These are phyloP conservation scores for Leuciscus waleckii DNA, from an alignment of 2,797 vertebrate species.

Conservation along the genomic window DNA sequence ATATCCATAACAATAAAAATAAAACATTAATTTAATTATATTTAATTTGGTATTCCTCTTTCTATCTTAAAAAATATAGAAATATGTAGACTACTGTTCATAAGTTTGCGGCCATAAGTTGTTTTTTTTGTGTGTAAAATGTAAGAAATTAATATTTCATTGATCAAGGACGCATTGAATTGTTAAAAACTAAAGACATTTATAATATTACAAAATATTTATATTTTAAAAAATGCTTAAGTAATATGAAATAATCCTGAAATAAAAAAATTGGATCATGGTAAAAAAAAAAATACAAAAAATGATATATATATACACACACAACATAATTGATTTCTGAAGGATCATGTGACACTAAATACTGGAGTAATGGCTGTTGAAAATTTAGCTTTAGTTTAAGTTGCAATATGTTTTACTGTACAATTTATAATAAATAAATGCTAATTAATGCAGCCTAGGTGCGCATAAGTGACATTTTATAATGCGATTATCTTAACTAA, in stretches of 20 bases:
- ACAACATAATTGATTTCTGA: background rate
- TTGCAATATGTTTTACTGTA: background rate
- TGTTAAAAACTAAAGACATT: too few species aligned
- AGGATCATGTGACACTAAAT: background rate
- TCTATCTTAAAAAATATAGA: background rate
- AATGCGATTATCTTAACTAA: too few species aligned
- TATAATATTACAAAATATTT: too few species aligned
- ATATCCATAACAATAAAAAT: background rate
- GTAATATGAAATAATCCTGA: too few species aligned
- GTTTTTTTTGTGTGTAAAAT: too few species aligned
- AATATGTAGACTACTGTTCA: background rate
- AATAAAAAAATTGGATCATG: too few species aligned
- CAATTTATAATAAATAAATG: background rate
- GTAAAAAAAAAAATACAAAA: too few species aligned
- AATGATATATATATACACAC: background rate
- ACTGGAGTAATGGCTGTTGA: background rate
- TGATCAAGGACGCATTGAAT: background rate
- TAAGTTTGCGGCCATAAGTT: background rate
- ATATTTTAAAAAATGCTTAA: too few species aligned
- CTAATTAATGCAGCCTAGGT: background rate
- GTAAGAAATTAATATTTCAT: background rate
- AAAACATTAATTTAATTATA: background rate
- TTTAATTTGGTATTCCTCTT: background rate
- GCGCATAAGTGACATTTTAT: too few species aligned
- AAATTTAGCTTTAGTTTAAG: background rate